phyloP scores from a whole-genome alignment of 92 coral and sea anemone genomes.

The Actinostola sp. region DNA sequence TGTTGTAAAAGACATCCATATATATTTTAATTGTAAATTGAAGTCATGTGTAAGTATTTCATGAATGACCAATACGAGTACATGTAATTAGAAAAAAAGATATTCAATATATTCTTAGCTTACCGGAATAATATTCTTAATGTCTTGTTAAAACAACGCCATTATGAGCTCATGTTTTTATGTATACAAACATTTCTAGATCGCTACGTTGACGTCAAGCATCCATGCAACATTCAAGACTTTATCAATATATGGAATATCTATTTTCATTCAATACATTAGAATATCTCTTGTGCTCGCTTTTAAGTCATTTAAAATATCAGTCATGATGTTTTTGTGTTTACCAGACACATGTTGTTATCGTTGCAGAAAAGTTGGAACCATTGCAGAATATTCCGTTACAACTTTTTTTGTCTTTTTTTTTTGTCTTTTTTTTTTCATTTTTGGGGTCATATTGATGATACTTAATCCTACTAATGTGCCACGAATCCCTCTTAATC shows the following conservation, averaged over 20 bases:
- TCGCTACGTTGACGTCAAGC: too few relatives aligned
- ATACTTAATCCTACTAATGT: background rate
- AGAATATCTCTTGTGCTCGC: conserved; percentile 6
- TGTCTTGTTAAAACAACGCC: background rate
- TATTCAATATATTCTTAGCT: conserved; percentile 7
- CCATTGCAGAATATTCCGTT: too few relatives aligned
- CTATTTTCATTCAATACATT: background rate
- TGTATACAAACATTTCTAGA: too few relatives aligned
- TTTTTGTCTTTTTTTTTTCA: too few relatives aligned
- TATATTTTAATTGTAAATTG: conserved; percentile 4
- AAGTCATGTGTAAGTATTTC: background rate
- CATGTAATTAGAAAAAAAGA: background rate
- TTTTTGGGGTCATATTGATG: too few relatives aligned
- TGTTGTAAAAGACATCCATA: background rate
- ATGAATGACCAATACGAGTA: background rate
- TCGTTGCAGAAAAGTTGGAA: too few relatives aligned
- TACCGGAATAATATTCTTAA: background rate
- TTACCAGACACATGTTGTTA: background rate
- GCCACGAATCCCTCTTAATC: background rate
- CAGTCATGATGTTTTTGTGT: background rate
- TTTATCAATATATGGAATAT: conserved; percentile 7
- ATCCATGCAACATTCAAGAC: conserved; percentile 1
- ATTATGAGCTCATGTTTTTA: background rate
- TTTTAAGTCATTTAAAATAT: background rate
- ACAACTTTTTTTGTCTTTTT: too few relatives aligned